phyloP scores from a whole-genome alignment of 2,888 invertebrate genomes.

The Pandemis corylana region DNA sequence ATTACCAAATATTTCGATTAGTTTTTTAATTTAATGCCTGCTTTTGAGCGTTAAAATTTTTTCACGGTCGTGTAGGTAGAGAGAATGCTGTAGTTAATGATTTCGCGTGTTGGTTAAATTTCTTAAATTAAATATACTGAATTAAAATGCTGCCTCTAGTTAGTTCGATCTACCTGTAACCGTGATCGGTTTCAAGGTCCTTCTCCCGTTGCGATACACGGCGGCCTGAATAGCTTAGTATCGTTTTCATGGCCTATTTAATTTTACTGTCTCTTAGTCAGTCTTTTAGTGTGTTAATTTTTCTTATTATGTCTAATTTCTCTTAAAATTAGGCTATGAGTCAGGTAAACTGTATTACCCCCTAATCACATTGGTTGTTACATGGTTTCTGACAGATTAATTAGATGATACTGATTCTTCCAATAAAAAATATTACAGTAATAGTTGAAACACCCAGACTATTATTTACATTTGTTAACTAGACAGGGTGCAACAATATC shows the following conservation, averaged over 20 bases:
- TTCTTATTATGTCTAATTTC: background rate
- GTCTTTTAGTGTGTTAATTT: background rate
- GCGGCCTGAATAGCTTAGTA: slow-evolving; percentile 8
- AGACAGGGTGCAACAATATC: no score
- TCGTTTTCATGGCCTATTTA: slow-evolving; percentile 18
- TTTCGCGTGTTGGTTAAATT: background rate
- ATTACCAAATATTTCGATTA: background rate
- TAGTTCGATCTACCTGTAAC: slow-evolving; percentile 3
- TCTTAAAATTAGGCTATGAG: background rate
- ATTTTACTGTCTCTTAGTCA: background rate
- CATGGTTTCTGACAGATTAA: no score
- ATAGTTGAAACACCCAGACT: no score
- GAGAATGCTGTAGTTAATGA: background rate
- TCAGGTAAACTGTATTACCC: no score
- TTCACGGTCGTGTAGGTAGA: background rate
- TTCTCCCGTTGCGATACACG: slow-evolving; percentile 22
- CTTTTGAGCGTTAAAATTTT: background rate
- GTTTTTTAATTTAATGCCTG: background rate
- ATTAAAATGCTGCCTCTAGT: slow-evolving; percentile 12
- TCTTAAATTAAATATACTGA: background rate
- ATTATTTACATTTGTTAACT: no score
- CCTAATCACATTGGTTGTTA: no score
- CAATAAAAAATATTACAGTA: no score
- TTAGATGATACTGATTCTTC: no score
- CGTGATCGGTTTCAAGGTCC: slow-evolving; percentile 40